These are phyloP conservation scores for Agapornis roseicollis DNA, from an alignment of 2,113 vertebrate species.

Conservation along the genomic window DNA sequence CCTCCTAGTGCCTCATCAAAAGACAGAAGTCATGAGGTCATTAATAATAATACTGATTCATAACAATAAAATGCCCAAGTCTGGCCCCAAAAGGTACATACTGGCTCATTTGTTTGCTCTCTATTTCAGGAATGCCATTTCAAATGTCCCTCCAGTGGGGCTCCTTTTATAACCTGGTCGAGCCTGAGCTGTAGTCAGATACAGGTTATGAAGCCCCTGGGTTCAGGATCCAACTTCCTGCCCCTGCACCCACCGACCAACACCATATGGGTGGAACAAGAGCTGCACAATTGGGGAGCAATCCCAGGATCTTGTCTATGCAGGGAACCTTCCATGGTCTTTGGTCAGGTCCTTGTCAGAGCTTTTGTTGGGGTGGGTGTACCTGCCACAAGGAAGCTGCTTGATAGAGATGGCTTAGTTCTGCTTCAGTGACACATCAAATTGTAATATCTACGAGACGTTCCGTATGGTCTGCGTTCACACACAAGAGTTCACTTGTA, in stretches of 20 bases:
- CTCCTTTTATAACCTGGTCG: too few species aligned
- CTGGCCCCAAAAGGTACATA: not conserved
- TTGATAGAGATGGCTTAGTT: not conserved
- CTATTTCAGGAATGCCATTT: not conserved
- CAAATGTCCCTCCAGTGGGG: too few species aligned
- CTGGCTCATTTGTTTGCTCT: not conserved
- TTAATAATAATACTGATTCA: not conserved
- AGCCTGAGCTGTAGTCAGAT: too few species aligned
- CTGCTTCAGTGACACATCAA: not conserved
- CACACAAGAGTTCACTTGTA: not conserved
- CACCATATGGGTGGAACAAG: not conserved
- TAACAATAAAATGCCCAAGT: not conserved
- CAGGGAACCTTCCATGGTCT: not conserved
- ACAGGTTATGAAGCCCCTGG: too few species aligned
- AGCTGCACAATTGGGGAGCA: not conserved
- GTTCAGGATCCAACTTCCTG: not conserved
- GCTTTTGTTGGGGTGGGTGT: not conserved
- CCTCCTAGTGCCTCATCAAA: not conserved
- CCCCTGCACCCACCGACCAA: not conserved
- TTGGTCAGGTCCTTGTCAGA: not conserved
- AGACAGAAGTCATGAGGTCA: not conserved
- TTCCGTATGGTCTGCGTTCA: accelerated
- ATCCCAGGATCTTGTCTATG: not conserved
- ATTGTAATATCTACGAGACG: not conserved
- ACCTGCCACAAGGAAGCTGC: not conserved